Evolutionary conservation across 1,140 invertebrate species (phyloP).

Genomic region (Cepaea nemoralis): DNA sequence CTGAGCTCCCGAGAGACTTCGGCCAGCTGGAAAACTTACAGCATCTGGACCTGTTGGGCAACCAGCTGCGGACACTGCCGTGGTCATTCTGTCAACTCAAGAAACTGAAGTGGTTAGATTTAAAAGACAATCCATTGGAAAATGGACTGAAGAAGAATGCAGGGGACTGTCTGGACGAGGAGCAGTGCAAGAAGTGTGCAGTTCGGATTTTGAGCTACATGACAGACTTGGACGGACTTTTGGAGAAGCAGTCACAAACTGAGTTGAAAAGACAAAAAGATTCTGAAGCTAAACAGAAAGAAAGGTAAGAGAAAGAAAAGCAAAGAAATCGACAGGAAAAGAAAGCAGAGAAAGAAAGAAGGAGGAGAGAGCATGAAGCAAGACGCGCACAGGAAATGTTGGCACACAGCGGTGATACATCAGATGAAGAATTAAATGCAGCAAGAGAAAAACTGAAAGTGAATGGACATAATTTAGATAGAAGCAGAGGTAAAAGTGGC

Average conservation of each 20-base stretch:
- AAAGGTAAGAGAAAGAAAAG: constrained; percentile 45
- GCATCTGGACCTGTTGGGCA: constrained; percentile 84
- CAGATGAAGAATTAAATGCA: constrained; percentile 39
- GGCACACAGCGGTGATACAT: constrained; percentile 37
- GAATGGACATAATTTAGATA: constrained; percentile 14
- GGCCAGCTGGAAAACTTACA: constrained; percentile 80
- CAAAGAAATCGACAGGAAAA: constrained; percentile 55
- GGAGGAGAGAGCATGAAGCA: constrained; percentile 46
- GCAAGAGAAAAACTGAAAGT: constrained; percentile 14
- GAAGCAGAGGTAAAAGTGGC: constrained; percentile 12
- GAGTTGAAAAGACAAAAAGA: constrained; percentile 54
- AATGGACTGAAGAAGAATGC: constrained; percentile 77
- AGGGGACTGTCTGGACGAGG: constrained; percentile 73
- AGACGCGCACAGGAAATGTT: constrained; percentile 32
- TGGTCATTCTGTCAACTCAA: constrained; percentile 80
- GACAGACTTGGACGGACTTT: constrained; percentile 55
- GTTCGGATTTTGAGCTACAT: constrained; percentile 54
- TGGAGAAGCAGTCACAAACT: constrained; percentile 55
- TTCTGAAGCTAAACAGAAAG: constrained; percentile 48
- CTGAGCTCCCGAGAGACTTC: constrained; percentile 83
- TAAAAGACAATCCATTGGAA: constrained; percentile 85
- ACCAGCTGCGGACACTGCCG: constrained; percentile 78
- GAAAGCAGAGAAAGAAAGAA: constrained; percentile 50
- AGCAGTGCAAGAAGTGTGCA: constrained; percentile 72
- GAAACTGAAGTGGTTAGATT: constrained; percentile 83